Percentiles rank a stretch among this genome's conserved stretches.
These are phyloP conservation scores for Apus apus DNA, from an alignment of 2,113 vertebrate genomes.

Conservation along the genomic window DNA sequence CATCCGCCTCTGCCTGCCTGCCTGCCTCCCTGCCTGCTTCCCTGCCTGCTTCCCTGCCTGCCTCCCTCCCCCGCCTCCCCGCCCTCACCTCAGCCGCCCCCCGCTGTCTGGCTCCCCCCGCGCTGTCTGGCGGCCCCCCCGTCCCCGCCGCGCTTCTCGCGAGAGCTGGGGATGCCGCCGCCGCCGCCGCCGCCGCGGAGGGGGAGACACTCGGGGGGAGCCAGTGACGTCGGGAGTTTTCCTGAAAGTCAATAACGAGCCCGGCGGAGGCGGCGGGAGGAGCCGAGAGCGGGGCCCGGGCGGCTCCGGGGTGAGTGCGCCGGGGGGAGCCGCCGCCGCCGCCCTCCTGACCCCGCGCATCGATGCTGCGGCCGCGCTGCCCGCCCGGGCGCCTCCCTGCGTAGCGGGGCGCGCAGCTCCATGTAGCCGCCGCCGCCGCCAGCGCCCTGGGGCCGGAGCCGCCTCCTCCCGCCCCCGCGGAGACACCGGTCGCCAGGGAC, in stretches of 20 bases:
- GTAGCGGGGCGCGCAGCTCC: conserved; percentile 1
- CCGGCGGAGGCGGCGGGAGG: conserved; percentile 57
- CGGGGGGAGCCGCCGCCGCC: conserved; percentile 4
- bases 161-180: conserved; percentile 53
- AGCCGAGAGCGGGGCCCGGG: conserved; percentile 48
- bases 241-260: conserved; percentile 84
- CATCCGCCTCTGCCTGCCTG: not conserved
- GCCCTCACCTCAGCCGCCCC: not conserved
- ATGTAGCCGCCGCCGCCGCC: conserved; percentile 34
- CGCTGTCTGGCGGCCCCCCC: conserved; percentile 38
- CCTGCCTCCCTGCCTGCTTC: not conserved
- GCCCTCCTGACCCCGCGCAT: conserved; percentile 35
- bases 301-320: conserved; percentile 8
- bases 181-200: conserved; percentile 11
- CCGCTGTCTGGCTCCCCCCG: conserved; percentile 30
- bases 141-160: conserved; percentile 31
- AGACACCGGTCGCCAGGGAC: not conserved
- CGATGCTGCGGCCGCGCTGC: conserved; percentile 48
- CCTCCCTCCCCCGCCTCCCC: not conserved
- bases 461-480: not conserved
- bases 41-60: not conserved
- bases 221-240: conserved; percentile 83
- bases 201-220: conserved; percentile 54
- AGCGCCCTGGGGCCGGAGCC: not conserved
- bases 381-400: conserved; percentile 22